Evolutionary conservation across 2,888 invertebrate genomes (phyloP), one percentile per base, ranked within the genome.

Genomic region (Eupelmus urozonus): DNA sequence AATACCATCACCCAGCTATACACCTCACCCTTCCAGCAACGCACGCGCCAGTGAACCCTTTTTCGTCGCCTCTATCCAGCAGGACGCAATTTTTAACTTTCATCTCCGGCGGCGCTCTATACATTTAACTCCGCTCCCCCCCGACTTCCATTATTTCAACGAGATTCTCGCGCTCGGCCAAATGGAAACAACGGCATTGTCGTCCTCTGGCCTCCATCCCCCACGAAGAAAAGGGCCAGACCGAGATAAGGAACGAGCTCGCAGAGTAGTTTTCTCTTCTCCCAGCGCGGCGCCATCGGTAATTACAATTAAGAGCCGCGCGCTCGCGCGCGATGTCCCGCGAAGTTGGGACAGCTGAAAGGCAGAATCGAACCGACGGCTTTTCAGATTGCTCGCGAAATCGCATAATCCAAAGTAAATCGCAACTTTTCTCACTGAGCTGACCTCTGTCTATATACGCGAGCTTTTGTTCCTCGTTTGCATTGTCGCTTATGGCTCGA

Each of bases 351-450:
- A 4, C n/a, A 45, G 18, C 11, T 65, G 55, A 67, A 67, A 27
- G 40, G 51, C 7, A 23, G 59, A 67, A 67, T 75, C 75, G 51
- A 75, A 63, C 45, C 53, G 65, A 70, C 45, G 42, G 70, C 49
- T 66, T 59, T 57, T 23, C 34, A 72, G 66, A 77, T 77, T 72
- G 72, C 40, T 66, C 23, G 59, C 18, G 65, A 66, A n/a, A 59
- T 77, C 72, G 51, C 53, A 65, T 72, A 72, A 77, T 72, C 45
- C 59, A 51, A 77, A 72, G 60, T 57, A 66, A 72, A 60, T 72
- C 34, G 60, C 13, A 40, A 77, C 20, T 66, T 77, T 71, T 18
- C 42, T 3, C 18, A 4, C 2, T 45, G 4, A 13, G 13, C 13
- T 45, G 13, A 2, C 16, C 51, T 49, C 55, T 40, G 51, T 62